phyloP scores from a whole-genome alignment of 1,140 invertebrate species.

The Lepidurus apus region DNA sequence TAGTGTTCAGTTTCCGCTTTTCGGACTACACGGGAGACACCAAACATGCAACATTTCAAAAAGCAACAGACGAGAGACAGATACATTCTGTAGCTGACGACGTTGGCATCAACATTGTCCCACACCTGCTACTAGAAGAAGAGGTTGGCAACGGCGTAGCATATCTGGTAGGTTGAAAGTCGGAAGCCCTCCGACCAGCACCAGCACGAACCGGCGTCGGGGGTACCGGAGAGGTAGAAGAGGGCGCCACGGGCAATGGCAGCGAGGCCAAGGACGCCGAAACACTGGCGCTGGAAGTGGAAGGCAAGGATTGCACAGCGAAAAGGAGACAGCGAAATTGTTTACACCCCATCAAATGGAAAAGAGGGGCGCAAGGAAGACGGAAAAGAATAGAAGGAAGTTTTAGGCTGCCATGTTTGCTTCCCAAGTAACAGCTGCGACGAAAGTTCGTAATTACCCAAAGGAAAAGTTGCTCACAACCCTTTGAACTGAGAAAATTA shows the following conservation, averaged over 20 bases:
- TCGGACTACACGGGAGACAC: background rate
- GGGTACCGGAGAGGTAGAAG: constrained; percentile 9
- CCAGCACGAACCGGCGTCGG: background rate
- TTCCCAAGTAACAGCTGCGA: background rate
- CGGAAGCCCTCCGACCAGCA: background rate
- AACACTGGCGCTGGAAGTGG: background rate
- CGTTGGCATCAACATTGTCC: background rate
- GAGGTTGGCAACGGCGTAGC: constrained; percentile 2
- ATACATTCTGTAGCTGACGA: background rate
- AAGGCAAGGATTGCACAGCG: constrained; percentile 7
- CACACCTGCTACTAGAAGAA: constrained; percentile 1
- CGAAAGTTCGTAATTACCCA: background rate
- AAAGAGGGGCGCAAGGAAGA: background rate
- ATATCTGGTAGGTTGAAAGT: background rate
- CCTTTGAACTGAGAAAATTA: background rate
- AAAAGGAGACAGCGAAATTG: background rate
- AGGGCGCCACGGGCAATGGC: constrained; percentile 7
- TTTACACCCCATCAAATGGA: background rate
- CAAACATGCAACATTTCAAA: background rate
- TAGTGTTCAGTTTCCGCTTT: too few relatives aligned
- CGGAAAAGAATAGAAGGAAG: background rate
- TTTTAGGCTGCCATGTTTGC: background rate
- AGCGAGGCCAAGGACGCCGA: constrained; percentile 7
- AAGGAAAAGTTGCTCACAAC: background rate
- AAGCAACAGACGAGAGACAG: background rate